phyloP scores from a whole-genome alignment of 2,888 invertebrate species.

The Drosophila neonasuta region DNA sequence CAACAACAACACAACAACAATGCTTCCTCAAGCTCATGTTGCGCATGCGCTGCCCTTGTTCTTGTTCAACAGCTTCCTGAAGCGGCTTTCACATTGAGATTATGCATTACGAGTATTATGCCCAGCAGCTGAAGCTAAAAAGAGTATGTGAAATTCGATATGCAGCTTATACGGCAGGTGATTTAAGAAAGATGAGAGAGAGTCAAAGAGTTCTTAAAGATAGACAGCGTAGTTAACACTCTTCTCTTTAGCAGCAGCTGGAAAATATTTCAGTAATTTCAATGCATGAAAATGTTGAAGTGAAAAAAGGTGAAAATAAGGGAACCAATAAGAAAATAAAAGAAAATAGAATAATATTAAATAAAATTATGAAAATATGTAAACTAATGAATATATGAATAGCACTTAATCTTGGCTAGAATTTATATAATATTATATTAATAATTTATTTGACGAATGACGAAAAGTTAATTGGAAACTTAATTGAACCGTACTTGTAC shows the following conservation, averaged over 20 bases:
- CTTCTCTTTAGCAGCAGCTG: too few species aligned
- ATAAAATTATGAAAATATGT: not conserved
- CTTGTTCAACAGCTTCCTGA: constrained; percentile 18
- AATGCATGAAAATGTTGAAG: too few species aligned
- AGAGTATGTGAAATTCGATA: constrained; percentile 8
- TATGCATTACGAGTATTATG: not conserved
- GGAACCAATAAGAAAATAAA: too few species aligned
- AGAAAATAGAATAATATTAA: too few species aligned
- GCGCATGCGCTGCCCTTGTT: constrained; percentile 53
- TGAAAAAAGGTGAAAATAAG: too few species aligned
- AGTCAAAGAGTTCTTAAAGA: not conserved
- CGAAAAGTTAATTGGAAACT: not conserved
- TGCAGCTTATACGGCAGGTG: not conserved
- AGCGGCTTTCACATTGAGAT: constrained; percentile 23
- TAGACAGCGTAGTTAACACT: not conserved
- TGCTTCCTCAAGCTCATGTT: constrained; percentile 30
- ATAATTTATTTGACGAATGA: not conserved
- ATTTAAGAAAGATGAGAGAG: too few species aligned
- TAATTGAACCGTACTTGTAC: not conserved
- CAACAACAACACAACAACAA: not conserved
- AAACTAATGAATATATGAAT: too few species aligned
- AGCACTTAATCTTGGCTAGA: too few species aligned
- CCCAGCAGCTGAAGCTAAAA: not conserved
- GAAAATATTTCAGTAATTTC: too few species aligned
- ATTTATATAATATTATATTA: too few species aligned